Evolutionary conservation across 2,888 invertebrate genomes (phyloP).

Genomic region (Xestoiulus laeticollis): DNA sequence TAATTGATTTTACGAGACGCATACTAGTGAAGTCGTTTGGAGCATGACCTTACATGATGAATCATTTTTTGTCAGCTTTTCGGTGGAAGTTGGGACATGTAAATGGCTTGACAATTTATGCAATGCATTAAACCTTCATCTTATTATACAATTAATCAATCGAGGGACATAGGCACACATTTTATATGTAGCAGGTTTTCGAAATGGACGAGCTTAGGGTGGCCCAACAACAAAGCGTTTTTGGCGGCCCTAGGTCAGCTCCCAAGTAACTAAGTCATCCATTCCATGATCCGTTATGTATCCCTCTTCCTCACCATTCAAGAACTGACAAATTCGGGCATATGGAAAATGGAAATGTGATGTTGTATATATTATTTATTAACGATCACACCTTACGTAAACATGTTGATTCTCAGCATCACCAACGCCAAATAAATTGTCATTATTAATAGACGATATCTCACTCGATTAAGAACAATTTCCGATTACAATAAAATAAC

Average conservation of each 20-base stretch:
- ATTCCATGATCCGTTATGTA: too few relatives aligned
- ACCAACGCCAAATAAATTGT: background rate
- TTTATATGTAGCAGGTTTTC: background rate
- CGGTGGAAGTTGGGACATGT: background rate
- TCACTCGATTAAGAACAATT: background rate
- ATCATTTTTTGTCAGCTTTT: slow-evolving; percentile 14
- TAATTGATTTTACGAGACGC: too few relatives aligned
- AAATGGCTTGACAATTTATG: background rate
- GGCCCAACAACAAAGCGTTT: too few relatives aligned
- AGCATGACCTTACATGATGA: background rate
- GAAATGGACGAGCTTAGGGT: background rate
- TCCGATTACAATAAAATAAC: background rate
- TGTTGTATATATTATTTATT: background rate
- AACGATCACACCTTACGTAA: background rate
- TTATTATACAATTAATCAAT: too few relatives aligned
- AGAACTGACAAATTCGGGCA: background rate
- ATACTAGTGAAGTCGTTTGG: background rate
- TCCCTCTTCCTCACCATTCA: too few relatives aligned
- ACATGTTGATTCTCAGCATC: background rate
- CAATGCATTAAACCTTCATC: background rate
- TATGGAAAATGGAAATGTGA: background rate
- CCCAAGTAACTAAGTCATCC: too few relatives aligned
- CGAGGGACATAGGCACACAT: background rate
- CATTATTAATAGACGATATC: background rate
- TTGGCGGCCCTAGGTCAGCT: too few relatives aligned